These are phyloP conservation scores for Anguilla marmorata DNA, from an alignment of 2,797 vertebrate genomes.

Conservation along the genomic window DNA sequence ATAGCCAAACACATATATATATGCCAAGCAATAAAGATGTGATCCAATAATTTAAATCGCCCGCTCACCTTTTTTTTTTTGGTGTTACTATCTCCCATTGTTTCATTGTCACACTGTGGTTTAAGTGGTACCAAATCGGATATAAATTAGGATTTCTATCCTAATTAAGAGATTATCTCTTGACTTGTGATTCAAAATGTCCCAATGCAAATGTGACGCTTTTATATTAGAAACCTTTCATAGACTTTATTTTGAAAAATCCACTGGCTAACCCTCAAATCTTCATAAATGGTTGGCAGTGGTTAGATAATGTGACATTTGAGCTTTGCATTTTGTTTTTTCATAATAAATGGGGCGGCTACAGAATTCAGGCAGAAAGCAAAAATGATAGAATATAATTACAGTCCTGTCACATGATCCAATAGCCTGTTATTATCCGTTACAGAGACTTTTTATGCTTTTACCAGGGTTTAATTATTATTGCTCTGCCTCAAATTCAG, in stretches of 20 bases:
- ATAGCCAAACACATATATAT: background rate
- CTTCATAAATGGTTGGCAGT: background rate
- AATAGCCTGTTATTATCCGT: constrained; percentile 25
- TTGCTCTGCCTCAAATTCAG: background rate
- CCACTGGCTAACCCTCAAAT: background rate
- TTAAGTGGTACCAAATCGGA: background rate
- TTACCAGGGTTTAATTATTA: constrained; percentile 33
- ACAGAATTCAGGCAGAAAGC: background rate
- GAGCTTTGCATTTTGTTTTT: constrained; percentile 1
- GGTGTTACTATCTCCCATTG: background rate
- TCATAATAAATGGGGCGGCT: background rate
- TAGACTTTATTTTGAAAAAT: background rate
- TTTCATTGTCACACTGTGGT: background rate
- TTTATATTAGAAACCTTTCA: background rate
- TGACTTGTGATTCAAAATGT: background rate
- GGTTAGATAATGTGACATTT: constrained; percentile 1
- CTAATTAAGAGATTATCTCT: background rate
- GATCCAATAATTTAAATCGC: background rate
- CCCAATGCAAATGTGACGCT: background rate
- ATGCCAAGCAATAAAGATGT: background rate
- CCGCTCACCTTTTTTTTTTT: background rate
- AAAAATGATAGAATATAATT: constrained; percentile 37
- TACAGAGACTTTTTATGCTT: constrained; percentile 30
- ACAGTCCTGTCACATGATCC: constrained; percentile 32
- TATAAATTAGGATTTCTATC: background rate